Evolutionary conservation across 2,797 vertebrate species (phyloP), one percentile per base, ranked within the genome.

Genomic region (Mus minutoides): DNA sequence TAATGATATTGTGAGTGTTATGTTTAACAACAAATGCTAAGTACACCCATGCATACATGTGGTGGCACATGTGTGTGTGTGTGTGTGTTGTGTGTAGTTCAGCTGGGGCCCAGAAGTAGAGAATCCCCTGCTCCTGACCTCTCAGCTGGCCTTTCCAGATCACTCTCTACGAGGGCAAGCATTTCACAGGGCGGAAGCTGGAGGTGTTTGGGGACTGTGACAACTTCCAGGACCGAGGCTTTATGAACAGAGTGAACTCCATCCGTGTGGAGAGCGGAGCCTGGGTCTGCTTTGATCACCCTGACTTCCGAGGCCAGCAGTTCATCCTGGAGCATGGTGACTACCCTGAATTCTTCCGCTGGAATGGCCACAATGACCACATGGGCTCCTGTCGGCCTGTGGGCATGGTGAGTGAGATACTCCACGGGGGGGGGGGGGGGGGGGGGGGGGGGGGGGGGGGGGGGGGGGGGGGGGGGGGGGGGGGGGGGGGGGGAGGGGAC

Each of bases 151-250:
- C 90, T 37, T 78, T 89, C 26, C 97, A 99, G 99, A 99, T 99
- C 95, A 98, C 98, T 85, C 99, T 99, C 98, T 99, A 99, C 0
- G 99, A 99, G 97, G 99, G 99, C 95, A 99, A 98, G 97, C 99
- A 99, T 97, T 99, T 99, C 99, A 99, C 99, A 0, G 99, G 99
- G 96, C 98, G 98, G 97, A 99, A 99, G 98, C 98, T 99, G 99
- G 99, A 99, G 86, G 98, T 99, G 93, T 98, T 98, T 0, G 99
- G 99, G 88, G 99, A 99, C 98, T 99, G 99, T 62, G 98, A 99
- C 98, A 99, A 99, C 99, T 99, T 99, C 98, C 99, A 99, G 98
- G 99, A 99, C 97, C 98, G 98, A 34, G 99, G 99, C 62, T 99
- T 99, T 97, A 99, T 99, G 99, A 99, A 99, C 98, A 92, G 99